Evolutionary conservation across 2,797 vertebrate genomes (phyloP).

Genomic region (Holocentrus rufus): DNA sequence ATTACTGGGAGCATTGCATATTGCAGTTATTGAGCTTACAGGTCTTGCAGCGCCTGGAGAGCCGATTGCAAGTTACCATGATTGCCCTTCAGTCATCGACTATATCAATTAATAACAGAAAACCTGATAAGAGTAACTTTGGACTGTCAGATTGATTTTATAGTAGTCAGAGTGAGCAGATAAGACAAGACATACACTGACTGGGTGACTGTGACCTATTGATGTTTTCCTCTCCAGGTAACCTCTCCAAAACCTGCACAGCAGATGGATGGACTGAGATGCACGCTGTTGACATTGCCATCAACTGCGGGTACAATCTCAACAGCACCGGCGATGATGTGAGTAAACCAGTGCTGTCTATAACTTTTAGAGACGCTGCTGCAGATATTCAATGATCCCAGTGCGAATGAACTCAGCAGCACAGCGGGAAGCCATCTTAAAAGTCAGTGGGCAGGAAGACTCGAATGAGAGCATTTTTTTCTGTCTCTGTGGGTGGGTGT

Average conservation of each 20-base stretch:
- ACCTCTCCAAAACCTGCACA: conserved; percentile 92
- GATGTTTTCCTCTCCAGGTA: conserved; percentile 78
- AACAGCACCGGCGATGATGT: conserved; percentile 82
- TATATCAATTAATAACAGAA: conserved; percentile 4
- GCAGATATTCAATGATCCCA: not conserved
- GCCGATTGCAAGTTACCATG: no score
- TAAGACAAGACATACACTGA: conserved; percentile 15
- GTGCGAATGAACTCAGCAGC: conserved; percentile 28
- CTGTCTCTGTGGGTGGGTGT: conserved; percentile 37
- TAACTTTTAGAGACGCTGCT: not conserved
- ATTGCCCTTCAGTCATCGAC: conserved; percentile 11
- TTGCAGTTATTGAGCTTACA: conserved; percentile 1
- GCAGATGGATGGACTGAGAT: conserved; percentile 88
- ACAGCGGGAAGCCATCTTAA: conserved; percentile 23
- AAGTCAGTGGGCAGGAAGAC: conserved; percentile 48
- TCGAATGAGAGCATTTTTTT: conserved; percentile 23
- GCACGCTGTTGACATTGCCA: conserved; percentile 82
- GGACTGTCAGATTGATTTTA: conserved; percentile 4
- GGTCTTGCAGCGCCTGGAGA: not conserved
- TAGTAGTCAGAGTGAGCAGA: not conserved
- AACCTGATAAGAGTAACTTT: not conserved
- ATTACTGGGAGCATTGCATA: not conserved
- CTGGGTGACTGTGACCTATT: conserved; percentile 44
- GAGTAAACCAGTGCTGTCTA: conserved; percentile 58
- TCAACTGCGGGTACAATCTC: conserved; percentile 88